phyloP scores from a whole-genome alignment of 2,797 vertebrate genomes.

The Cossypha polioptera region DNA sequence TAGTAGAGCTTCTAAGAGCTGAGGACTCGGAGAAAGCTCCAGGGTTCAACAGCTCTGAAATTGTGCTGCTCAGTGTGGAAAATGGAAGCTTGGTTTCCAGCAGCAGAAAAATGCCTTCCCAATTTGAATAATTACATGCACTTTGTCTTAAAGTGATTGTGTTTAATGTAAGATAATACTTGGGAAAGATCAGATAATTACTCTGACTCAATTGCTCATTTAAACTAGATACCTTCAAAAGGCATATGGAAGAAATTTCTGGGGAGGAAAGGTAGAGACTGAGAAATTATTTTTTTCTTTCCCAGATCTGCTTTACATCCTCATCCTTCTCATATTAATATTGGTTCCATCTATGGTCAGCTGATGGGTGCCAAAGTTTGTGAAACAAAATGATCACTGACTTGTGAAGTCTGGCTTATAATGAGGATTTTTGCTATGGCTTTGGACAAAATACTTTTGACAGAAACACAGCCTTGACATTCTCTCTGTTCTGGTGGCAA shows the following conservation, averaged over 20 bases:
- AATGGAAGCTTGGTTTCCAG: slow-evolving; percentile 1
- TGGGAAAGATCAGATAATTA: slow-evolving; percentile 19
- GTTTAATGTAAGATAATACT: slow-evolving; percentile 31
- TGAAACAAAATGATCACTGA: neutral
- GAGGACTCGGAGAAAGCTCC: neutral
- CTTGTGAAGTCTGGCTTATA: neutral
- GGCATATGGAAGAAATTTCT: neutral
- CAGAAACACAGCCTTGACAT: neutral
- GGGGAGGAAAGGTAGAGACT: neutral
- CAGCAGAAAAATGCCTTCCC: neutral
- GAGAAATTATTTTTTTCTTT: neutral
- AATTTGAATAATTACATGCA: neutral
- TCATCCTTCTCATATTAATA: neutral
- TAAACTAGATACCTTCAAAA: neutral
- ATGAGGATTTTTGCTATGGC: neutral
- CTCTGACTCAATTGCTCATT: neutral
- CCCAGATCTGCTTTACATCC: neutral
- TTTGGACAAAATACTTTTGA: neutral
- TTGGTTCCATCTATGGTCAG: neutral
- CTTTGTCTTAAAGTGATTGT: slow-evolving; percentile 24
- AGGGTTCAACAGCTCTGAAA: slow-evolving; percentile 8
- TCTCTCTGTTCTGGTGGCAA: neutral
- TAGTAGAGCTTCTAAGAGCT: neutral
- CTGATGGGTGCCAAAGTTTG: neutral
- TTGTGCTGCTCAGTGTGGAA: neutral